Conservation (phyloP, 2,888 invertebrate species). For the Nasonovia ribisnigri region DNA sequence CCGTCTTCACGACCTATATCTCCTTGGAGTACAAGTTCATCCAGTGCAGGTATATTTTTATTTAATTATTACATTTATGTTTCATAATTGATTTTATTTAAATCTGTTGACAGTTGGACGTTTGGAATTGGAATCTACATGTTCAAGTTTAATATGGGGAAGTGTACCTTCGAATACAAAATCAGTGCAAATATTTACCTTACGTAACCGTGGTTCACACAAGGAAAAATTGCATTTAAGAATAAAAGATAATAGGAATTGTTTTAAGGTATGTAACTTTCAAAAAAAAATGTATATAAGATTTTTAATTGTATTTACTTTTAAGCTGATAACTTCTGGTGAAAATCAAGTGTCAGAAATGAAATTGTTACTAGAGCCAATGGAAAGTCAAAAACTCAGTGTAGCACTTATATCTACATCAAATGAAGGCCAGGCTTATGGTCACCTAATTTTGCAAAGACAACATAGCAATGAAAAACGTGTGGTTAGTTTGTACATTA, state of each 20-base stretch:
- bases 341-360: conserved; percentile 66
- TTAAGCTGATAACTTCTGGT: conserved; percentile 61
- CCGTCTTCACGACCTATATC: conserved; percentile 44
- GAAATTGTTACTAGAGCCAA: conserved; percentile 65
- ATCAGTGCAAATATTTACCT: conserved; percentile 65
- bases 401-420: conserved; percentile 63
- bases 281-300: not conserved
- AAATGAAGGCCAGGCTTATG: conserved; percentile 65
- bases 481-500: conserved; percentile 47
- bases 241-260: conserved; percentile 63
- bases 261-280: conserved; percentile 58
- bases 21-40: conserved; percentile 61
- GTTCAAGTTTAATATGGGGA: conserved; percentile 64
- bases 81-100: not conserved
- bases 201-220: conserved; percentile 65
- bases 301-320: not conserved
- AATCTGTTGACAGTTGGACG: conserved; percentile 59
- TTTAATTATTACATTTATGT: conserved; percentile 6
- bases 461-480: conserved; percentile 59
- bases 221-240: conserved; percentile 65
- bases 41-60: conserved; percentile 54
- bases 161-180: conserved; percentile 64
- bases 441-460: conserved; percentile 62
- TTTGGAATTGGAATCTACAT: conserved; percentile 66
- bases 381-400: conserved; percentile 66